These are phyloP conservation scores for Rynchops niger DNA, from an alignment of 2,113 vertebrate species.

Conservation along the genomic window DNA sequence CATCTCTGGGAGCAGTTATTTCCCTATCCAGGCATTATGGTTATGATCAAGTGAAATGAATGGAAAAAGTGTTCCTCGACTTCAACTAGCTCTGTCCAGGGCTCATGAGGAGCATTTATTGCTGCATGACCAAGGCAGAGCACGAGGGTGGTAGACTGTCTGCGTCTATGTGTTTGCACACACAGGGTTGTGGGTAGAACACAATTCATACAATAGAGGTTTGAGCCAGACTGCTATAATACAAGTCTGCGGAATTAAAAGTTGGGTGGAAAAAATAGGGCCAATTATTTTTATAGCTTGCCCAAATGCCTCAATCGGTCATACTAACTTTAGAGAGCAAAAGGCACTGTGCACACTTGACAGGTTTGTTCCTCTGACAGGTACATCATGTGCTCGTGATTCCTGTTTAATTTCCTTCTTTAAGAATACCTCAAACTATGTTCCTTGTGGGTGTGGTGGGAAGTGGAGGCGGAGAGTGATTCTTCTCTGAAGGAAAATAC, in stretches of 20 bases:
- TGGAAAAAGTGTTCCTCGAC: neutral
- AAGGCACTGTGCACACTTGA: neutral
- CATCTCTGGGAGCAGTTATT: neutral
- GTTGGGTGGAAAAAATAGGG: neutral
- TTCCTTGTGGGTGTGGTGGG: slow-evolving; percentile 4
- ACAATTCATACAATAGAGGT: neutral
- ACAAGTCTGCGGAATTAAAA: neutral
- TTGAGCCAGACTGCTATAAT: neutral
- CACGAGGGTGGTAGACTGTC: rapidly evolving
- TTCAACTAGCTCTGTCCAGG: neutral
- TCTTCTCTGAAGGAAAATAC: slow-evolving; percentile 41
- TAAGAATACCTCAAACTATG: slow-evolving; percentile 14
- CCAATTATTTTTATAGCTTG: slow-evolving; percentile 13
- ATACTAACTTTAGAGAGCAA: slow-evolving; percentile 22
- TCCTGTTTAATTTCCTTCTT: slow-evolving; percentile 26
- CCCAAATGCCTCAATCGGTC: neutral
- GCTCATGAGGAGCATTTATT: neutral
- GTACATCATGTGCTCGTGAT: neutral
- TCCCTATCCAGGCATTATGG: neutral
- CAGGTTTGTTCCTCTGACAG: slow-evolving; percentile 26
- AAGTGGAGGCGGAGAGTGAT: neutral
- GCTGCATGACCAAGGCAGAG: neutral
- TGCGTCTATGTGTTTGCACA: neutral
- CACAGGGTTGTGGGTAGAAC: neutral
- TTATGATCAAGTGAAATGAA: neutral